Base-by-base conservation (phyloP, 2,888 invertebrate genomes). In the Bunonema sp. region DNA sequence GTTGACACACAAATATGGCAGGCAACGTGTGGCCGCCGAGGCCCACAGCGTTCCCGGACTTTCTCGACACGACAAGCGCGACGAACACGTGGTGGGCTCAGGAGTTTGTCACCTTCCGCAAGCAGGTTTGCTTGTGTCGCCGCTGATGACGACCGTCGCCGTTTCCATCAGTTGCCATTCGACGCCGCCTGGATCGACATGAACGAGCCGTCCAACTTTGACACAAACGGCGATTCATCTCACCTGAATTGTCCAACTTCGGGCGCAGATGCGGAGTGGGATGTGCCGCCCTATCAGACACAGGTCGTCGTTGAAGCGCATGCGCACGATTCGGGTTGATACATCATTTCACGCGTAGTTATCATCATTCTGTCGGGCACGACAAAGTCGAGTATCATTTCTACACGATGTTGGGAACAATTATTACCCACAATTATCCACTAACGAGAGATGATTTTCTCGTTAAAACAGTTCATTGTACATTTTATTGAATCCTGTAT, bases 121-220 rank as follows among this genome's bases (percentile, higher is more conserved):
- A 49, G 4, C 44, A 41, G 1, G 47, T 52, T 34, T 8, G 23
- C 2, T 32, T 20, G 2, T 28, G 18, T 33, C 12, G 28, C 12
- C 8, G 12, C 8, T 10, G 8, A 26, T 26, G 12, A 26, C 28
- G 8, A 8, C 28, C 8, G 8, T 12, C 8, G 12, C 28, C 28
- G 12, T 26, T 10, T 10, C 28, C 12, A 26, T 26, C n/a, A 24
- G 26, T 8, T 24, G 26, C 7, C 7, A 3, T 81, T 78, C 57
- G 84, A 84, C 60, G 84, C 83, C 7, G 78, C 79, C 29, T 84
- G 84, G 84, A 80, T 84, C 54, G 81, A 84, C 59, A 84, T 84
- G 84, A 84, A 84, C 71, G 84, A 84, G 65, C 82, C 82, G 0
- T 24, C 28, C 26, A 84, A 83, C 72, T 82, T 83, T 70, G 71